phyloP scores from a whole-genome alignment of 2,113 vertebrate genomes.

The Hirundichthys speculiger region DNA sequence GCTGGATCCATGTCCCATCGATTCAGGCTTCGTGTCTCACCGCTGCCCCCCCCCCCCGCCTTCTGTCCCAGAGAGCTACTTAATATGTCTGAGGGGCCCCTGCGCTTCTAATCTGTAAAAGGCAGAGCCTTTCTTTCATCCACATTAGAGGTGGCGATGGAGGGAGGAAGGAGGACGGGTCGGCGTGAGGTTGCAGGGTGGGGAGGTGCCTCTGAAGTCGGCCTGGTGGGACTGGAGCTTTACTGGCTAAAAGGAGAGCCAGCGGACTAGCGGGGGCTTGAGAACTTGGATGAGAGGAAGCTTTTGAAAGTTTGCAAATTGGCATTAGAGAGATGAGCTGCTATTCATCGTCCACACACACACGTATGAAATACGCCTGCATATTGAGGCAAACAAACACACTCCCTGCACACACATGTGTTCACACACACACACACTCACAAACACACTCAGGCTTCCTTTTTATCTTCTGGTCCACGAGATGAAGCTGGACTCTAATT shows the following conservation, averaged over 20 bases:
- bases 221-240: constrained; percentile 62
- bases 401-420: constrained; percentile 1
- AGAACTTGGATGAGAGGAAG: constrained; percentile 87
- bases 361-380: constrained; percentile 25
- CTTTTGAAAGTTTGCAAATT: constrained; percentile 84
- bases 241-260: constrained; percentile 72
- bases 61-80: constrained; percentile 71
- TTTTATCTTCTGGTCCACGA: constrained; percentile 94
- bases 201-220: constrained; percentile 66
- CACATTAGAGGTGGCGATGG: constrained; percentile 67
- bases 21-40: constrained; percentile 76
- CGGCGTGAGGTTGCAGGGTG: constrained; percentile 33
- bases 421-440: constrained; percentile 31
- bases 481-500: constrained; percentile 94
- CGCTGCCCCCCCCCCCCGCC: constrained; percentile 38
- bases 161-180: constrained; percentile 56
- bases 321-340: constrained; percentile 84
- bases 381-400: constrained; percentile 47
- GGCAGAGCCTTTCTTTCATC: constrained; percentile 63
- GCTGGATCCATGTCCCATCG: constrained; percentile 76
- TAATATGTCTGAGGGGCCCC: constrained; percentile 74
- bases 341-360: constrained; percentile 81
- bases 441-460: constrained; percentile 73
- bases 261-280: constrained; percentile 71
- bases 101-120: constrained; percentile 70